Evolutionary conservation across 2,113 vertebrate species (phyloP).

Genomic region (Apodemus sylvaticus): DNA sequence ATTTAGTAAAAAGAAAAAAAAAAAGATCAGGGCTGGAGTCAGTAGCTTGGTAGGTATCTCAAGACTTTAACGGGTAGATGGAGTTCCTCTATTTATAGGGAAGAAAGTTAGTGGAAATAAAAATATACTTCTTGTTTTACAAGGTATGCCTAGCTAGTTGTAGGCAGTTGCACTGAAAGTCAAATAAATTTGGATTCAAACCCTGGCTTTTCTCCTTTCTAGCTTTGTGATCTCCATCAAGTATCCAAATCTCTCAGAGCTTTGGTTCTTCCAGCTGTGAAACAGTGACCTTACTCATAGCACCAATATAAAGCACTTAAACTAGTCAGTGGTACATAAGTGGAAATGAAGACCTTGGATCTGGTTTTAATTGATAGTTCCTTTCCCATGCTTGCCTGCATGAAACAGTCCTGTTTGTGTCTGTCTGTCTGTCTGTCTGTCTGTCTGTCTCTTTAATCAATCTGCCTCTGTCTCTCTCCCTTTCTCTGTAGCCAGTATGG

Average conservation of each 20-base stretch:
- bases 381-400: not conserved
- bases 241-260: not conserved
- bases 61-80: not conserved
- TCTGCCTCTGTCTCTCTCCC: not conserved
- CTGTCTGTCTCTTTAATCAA: not conserved
- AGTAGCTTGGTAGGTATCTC: not conserved
- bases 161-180: not conserved
- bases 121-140: not conserved
- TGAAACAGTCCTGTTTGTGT: not conserved
- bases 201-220: not conserved
- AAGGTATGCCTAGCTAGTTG: not conserved
- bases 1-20: not conserved
- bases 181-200: not conserved
- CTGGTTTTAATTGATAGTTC: not conserved
- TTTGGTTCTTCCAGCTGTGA: not conserved
- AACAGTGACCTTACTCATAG: not conserved
- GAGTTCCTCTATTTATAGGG: not conserved
- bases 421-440: not conserved
- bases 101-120: not conserved
- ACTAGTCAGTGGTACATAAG: not conserved
- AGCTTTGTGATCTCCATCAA: not conserved
- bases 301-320: not conserved
- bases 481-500: not conserved
- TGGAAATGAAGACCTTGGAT: not conserved
- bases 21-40: not conserved